A percentile compares a stretch with the other conserved stretches of the same genome.
phyloP scores from a whole-genome alignment of 2,888 invertebrate genomes.

The Tinea trinotella region DNA sequence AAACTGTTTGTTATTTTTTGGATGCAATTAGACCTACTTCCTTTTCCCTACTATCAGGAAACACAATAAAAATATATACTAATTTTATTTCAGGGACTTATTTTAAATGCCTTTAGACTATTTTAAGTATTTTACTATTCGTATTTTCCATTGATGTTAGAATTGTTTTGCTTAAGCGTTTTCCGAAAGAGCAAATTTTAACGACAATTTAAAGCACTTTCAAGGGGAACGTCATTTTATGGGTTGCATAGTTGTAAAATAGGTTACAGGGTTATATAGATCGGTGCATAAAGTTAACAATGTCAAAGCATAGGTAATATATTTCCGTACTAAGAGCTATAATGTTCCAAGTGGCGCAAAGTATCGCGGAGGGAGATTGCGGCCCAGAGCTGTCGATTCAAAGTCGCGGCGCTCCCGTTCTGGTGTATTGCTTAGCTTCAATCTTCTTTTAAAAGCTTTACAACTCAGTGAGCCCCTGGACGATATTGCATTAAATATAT shows the following conservation, averaged over 20 bases:
- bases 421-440: slow-evolving; percentile 2
- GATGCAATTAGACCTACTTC: no score
- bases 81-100: no score
- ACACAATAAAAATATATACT: no score
- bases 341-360: slow-evolving; percentile 12
- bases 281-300: background rate
- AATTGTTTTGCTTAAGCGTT: no score
- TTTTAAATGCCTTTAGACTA: no score
- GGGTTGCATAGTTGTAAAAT: background rate
- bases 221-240: background rate
- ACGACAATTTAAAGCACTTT: background rate
- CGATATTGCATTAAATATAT: slow-evolving; percentile 15
- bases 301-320: background rate
- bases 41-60: no score
- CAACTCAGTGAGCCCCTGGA: slow-evolving; percentile 15
- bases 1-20: no score
- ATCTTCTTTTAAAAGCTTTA: slow-evolving; percentile 18
- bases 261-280: background rate
- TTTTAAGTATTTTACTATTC: no score
- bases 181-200: no score
- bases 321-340: background rate
- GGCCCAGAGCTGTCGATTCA: slow-evolving; percentile 16
- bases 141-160: no score
- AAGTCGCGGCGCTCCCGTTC: background rate
- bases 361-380: slow-evolving; percentile 11